Base-by-base conservation (phyloP, 2,888 invertebrate genomes). In the Noctua pronuba region DNA sequence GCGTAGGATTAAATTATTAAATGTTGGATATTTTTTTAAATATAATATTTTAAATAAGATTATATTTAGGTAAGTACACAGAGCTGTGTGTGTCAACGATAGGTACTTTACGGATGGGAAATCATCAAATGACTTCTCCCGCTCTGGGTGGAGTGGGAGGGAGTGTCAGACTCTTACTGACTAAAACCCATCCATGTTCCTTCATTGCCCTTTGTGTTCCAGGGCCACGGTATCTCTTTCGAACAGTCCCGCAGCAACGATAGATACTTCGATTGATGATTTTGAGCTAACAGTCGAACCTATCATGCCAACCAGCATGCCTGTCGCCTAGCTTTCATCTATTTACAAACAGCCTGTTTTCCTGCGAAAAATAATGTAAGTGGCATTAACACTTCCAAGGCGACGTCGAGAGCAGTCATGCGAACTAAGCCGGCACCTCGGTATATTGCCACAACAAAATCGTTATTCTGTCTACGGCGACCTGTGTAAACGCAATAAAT, bases 401-500 rank as follows among this genome's bases (percentile, higher is more conserved):
- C 44, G 38, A 55, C 68, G 31, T 24, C 69, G 44, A 28, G 38
- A 44, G 72, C 79, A 85, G 76, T 55, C 82, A 83, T 73, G 86
- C 71, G 75, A 65, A 65, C 62, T 71, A 82, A 88, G 77, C 82
- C 68, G 68, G 13, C 79, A 77, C 78, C 85, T 73, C 24, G 65
- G 58, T 87, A 88, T 86, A 79, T 87, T 80, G 80, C 82, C 87
- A 77, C 79, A 82, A 73, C 87, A 80, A 87, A 88, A 88, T 88
- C 74, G 76, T 87, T 87, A 83, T 79, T 83, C 83, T 24, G 82
- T 75, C 79, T 73, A 75, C 85, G 58, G 41, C 74, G 65, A 85
- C 81, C 77, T 82, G 78, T n/a, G 84, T 75, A 86, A 88, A 88
- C 73, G 85, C 86, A 89, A 89, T 88, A 89, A 87, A 90, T 88